Conservation (phyloP, 1,140 invertebrate genomes). For the Stratiolaelaps scimitus region DNA sequence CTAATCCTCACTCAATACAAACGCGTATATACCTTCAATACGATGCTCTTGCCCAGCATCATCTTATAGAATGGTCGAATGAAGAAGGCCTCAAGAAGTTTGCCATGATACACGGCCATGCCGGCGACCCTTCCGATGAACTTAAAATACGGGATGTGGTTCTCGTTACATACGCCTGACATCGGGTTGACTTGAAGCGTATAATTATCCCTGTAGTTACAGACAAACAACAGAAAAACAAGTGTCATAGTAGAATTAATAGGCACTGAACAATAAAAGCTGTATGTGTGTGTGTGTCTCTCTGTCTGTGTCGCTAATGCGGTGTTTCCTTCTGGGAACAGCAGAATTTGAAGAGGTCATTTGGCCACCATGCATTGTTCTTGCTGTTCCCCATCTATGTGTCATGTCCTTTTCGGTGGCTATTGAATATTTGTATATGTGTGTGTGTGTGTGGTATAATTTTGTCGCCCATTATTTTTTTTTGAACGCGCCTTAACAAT, state of each 20-base stretch:
- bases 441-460: too few relatives aligned
- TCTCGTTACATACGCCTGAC: constrained; percentile 90
- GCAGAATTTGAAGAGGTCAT: too few relatives aligned
- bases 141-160: constrained; percentile 95
- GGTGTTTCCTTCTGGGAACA: too few relatives aligned
- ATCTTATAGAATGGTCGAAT: constrained; percentile 99
- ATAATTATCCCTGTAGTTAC: constrained; percentile 73
- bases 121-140: constrained; percentile 94
- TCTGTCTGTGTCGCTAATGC: too few relatives aligned
- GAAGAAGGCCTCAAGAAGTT: constrained; percentile 92
- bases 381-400: too few relatives aligned
- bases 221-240: constrained; percentile 31
- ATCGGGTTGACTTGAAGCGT: constrained; percentile 97
- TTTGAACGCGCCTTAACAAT: constrained; percentile 14
- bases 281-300: too few relatives aligned
- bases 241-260: neutral
- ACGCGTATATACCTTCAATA: constrained; percentile 92
- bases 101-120: constrained; percentile 98
- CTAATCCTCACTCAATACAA: too few relatives aligned
- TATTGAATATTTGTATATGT: too few relatives aligned
- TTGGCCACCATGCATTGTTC: too few relatives aligned
- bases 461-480: constrained; percentile 5
- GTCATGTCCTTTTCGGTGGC: too few relatives aligned
- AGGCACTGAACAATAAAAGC: too few relatives aligned
- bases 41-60: constrained; percentile 90